A percentile compares a stretch with the other conserved stretches of the same genome.
Evolutionary conservation across 2,888 invertebrate genomes (phyloP).

Genomic region (Sinohyriopsis cumingii): DNA sequence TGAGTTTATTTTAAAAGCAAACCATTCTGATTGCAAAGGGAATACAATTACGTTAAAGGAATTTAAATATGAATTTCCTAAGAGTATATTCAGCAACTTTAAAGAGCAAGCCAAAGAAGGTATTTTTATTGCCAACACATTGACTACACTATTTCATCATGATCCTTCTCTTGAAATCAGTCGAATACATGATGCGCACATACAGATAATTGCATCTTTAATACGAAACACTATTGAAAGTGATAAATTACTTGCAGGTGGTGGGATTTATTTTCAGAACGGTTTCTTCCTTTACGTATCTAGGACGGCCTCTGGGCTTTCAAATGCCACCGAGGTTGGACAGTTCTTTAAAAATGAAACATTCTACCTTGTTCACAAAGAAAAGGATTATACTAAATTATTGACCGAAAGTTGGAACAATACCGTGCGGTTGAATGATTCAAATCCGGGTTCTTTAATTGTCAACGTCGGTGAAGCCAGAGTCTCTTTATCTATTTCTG

Average conservation of each 20-base stretch:
- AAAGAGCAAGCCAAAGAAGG: constrained; percentile 24
- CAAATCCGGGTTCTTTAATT: not conserved
- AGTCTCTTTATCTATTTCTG: constrained; percentile 8
- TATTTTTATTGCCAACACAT: constrained; percentile 28
- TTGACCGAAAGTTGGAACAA: constrained; percentile 9
- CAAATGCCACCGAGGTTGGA: constrained; percentile 20
- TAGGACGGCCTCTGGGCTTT: constrained; percentile 21
- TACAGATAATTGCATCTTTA: constrained; percentile 32
- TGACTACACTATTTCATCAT: constrained; percentile 24
- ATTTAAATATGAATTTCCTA: constrained; percentile 33
- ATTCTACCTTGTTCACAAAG: constrained; percentile 29
- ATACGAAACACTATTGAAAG: constrained; percentile 47
- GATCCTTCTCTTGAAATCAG: constrained; percentile 10
- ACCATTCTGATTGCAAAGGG: constrained; percentile 7
- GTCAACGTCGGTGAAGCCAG: not conserved
- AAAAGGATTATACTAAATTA: constrained; percentile 14
- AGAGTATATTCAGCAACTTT: constrained; percentile 28
- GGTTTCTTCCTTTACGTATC: constrained; percentile 54
- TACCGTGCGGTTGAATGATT: not conserved
- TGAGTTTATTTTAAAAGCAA: constrained; percentile 23
- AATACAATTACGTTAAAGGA: constrained; percentile 26
- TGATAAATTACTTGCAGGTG: constrained; percentile 46
- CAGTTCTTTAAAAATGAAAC: constrained; percentile 29
- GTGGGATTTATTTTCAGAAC: constrained; percentile 54
- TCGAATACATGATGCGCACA: constrained; percentile 20